Base-by-base conservation (phyloP, 2,888 invertebrate species). In the Parascotia fuliginaria region DNA sequence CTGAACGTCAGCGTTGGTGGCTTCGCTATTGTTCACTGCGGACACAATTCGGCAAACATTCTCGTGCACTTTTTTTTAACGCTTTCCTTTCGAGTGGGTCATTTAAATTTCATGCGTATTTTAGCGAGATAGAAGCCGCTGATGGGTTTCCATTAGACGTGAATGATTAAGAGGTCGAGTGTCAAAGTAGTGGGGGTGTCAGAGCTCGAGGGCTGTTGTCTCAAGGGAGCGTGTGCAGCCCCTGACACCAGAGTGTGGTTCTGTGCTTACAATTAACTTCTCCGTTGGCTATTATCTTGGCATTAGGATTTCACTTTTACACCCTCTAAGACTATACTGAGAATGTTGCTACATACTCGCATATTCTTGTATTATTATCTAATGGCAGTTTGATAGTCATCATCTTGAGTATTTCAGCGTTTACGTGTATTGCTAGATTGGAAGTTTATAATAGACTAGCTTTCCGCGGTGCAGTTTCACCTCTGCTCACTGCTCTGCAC, bases 41-140 rank as follows among this genome's bases (percentile, higher is more conserved):
- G 79, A 82, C 80, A 82, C 77, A 79, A 80, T 85, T 89, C 77
- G 81, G 79, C 85, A 87, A 88, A 87, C 80, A 81, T 82, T 83
- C 81, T 70, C 81, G 75, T 74, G 73, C 73, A 67, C 67, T 64
- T 73, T 85, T 86, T 82, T 82, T 75, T 63, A 53, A 62, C 58
- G 54, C 60, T 68, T 69, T 73, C 70, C 72, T 75, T 75, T 75
- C 58, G 78, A 83, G 81, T 83, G 78, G 79, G 72, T 83, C 85
- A 88, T 89, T 87, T 84, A 87, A 90, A 89, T 89, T 88, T 88
- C 81, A 89, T 89, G 86, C 82, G 78, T 82, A 87, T 87, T 85
- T 87, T 86, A 60, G 63, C 52, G 19, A 60, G 54, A 65, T 54
- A 82, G 75, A 72, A 77, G 77, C 76, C 75, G 73, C 73, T 79